Evolutionary conservation across 2,797 vertebrate species (phyloP).

Genomic region (Enteromius mattozi): DNA sequence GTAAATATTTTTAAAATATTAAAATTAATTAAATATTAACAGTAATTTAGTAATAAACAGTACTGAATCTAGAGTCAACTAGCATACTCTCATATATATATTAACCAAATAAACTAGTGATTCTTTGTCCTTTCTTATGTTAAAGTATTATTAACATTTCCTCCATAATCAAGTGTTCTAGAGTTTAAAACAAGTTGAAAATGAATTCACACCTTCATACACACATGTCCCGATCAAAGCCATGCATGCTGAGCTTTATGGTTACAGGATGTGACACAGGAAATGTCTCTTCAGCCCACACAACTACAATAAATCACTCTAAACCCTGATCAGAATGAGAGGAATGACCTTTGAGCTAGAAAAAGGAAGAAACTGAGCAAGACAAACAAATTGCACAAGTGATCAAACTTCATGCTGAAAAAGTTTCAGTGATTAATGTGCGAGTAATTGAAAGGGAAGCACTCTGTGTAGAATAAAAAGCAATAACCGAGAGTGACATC

Average conservation of each 20-base stretch:
- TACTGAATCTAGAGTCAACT: neutral
- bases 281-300: conserved; percentile 12
- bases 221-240: neutral
- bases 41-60: neutral
- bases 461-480: neutral
- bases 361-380: neutral
- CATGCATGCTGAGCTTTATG: neutral
- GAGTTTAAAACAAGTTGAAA: neutral
- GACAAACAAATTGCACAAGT: conserved; percentile 29
- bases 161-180: neutral
- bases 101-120: neutral
- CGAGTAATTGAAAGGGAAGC: neutral
- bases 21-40: neutral
- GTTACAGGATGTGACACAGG: conserved; percentile 31
- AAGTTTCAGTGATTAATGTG: neutral
- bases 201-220: conserved; percentile 12
- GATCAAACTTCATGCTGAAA: conserved; percentile 4
- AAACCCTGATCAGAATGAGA: neutral
- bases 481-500: neutral
- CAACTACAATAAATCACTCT: neutral
- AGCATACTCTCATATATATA: too few relatives aligned
- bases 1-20: too few relatives aligned
- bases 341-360: conserved; percentile 2
- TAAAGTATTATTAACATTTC: neutral
- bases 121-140: neutral